Base-by-base conservation (phyloP, 2,797 vertebrate species). In the Gila robusta region DNA sequence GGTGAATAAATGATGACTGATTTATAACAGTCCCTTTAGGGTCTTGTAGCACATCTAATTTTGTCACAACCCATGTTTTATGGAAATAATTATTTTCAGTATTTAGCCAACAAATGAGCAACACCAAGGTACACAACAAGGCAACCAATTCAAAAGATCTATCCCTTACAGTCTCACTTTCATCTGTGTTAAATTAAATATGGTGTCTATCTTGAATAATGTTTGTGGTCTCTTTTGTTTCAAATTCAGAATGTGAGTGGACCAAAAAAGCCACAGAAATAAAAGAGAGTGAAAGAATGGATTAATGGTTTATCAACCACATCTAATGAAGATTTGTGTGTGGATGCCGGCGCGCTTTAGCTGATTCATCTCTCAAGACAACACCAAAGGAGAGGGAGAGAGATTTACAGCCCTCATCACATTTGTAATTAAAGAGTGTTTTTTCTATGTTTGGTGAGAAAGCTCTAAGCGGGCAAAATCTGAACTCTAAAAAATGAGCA, bases 241-340 rank as follows among this genome's bases (percentile, higher is more conserved):
- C 83, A 88, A 86, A 80, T 86, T 79, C 82, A 88, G 87, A 88
- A 90, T 87, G 92, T 91, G 67, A 92, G 91, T 62, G 87, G 90
- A 93, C 85, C 88, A 91, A 90, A 92, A 91, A 91, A 93, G 28
- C 82, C 82, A 84, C 89, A 89, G 87, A 86, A 93, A 66, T 66
- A 93, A 91, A 92, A 93, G 93, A 92, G 89, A 90, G 86, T 84
- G 86, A 88, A 90, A 88, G 90, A 94, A 92, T 88, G 90, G 92
- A 95, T 94, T 94, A 94, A 95, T 93, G 93, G 89, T 93, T 95
- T 93, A 94, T 93, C 93, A 94, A 85, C 90, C 66, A 76, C 90
- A 89, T 94, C 93, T 94, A 95, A 94, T 94, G 91, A 94, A 94
- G 94, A 95, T 91, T 90, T 94, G 93, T 92, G 91, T 91, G 90